phyloP scores from a whole-genome alignment of 2,113 vertebrate species.

The Strix uralensis region DNA sequence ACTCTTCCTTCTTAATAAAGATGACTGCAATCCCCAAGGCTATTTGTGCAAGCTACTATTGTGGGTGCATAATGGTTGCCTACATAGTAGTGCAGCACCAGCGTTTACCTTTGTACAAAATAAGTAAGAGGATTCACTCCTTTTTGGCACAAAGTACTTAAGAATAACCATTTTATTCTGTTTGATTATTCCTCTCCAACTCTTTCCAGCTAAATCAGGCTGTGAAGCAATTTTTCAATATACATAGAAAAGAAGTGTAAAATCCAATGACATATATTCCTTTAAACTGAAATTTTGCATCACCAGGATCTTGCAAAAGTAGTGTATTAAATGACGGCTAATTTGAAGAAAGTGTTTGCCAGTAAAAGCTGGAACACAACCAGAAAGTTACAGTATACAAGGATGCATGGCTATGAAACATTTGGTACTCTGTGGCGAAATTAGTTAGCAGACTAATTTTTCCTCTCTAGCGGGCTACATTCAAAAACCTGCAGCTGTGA shows the following conservation, averaged over 20 bases:
- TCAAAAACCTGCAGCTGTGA: not conserved
- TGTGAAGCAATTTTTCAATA: not conserved
- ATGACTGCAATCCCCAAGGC: not conserved
- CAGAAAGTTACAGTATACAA: not conserved
- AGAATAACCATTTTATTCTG: not conserved
- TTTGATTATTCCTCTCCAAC: not conserved
- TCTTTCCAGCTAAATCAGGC: not conserved
- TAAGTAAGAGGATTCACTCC: not conserved
- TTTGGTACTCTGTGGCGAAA: not conserved
- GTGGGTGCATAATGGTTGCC: not conserved
- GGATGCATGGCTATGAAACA: conserved; percentile 16
- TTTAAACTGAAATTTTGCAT: not conserved
- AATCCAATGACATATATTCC: not conserved
- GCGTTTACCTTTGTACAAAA: not conserved
- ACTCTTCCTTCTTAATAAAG: not conserved
- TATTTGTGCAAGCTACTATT: not conserved
- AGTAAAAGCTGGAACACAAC: conserved; percentile 1
- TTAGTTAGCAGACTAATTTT: conserved; percentile 6
- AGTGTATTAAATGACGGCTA: not conserved
- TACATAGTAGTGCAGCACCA: not conserved
- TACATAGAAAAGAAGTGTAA: not conserved
- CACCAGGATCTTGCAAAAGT: not conserved
- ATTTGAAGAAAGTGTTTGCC: conserved; percentile 2
- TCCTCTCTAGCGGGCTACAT: not conserved
- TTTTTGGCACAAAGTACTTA: not conserved